A percentile compares a stretch with the other conserved stretches of the same genome.
Conservation (phyloP, 2,113 vertebrate genomes). For the Edolisoma coerulescens region DNA sequence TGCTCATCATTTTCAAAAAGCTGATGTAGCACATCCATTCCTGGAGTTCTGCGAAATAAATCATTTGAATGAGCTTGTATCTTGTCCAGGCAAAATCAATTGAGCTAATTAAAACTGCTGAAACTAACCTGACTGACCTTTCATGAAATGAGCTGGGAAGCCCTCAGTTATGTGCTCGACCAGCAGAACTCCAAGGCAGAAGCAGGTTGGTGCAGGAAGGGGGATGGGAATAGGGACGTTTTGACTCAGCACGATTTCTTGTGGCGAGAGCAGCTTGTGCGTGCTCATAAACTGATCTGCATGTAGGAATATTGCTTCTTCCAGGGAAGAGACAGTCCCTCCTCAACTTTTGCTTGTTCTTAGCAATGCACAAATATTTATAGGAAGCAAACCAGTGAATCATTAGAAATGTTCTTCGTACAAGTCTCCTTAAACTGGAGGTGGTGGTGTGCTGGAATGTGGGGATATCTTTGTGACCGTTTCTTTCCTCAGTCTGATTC, state of each 20-base stretch:
- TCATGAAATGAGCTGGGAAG: not conserved
- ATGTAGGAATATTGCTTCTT: not conserved
- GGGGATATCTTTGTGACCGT: not conserved
- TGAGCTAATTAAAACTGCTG: not conserved
- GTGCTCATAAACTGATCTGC: not conserved
- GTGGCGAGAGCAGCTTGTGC: not conserved
- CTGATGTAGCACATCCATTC: not conserved
- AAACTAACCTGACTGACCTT: not conserved
- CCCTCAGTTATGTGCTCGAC: not conserved
- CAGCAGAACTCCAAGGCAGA: not conserved
- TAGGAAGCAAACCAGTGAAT: not conserved
- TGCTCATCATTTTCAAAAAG: not conserved
- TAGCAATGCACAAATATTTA: not conserved
- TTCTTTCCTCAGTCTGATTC: constrained; percentile 9
- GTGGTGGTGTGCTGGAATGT: not conserved
- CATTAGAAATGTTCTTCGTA: not conserved
- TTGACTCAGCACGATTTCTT: not conserved
- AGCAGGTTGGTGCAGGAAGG: not conserved
- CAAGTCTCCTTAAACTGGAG: not conserved
- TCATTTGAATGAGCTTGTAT: not conserved
- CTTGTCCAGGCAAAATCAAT: not conserved
- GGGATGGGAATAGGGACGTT: not conserved
- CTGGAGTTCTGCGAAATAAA: not conserved
- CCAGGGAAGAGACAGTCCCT: not conserved
- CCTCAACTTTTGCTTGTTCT: not conserved